phyloP scores from a whole-genome alignment of 2,113 vertebrate genomes.

The Amphiprion percula region DNA sequence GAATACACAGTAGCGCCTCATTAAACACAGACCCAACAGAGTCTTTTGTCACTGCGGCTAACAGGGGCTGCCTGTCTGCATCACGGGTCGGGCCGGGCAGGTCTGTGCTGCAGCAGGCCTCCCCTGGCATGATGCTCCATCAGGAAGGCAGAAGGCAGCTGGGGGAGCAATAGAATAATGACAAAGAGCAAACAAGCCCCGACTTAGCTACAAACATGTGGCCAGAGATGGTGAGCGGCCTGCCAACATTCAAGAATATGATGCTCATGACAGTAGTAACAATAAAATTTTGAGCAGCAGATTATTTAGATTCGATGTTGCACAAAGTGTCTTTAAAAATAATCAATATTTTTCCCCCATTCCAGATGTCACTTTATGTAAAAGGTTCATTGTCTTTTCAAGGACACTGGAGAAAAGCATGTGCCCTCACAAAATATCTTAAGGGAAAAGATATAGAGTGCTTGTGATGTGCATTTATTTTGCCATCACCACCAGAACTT shows the following conservation, averaged over 20 bases:
- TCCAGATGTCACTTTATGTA: constrained; percentile 6
- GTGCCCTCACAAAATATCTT: background rate
- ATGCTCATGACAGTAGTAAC: background rate
- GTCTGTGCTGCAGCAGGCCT: constrained; percentile 40
- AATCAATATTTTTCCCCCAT: background rate
- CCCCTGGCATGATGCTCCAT: constrained; percentile 51
- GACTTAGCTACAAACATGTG: constrained; percentile 25
- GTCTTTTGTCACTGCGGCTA: constrained; percentile 75
- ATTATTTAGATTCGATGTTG: background rate
- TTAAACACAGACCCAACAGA: constrained; percentile 73
- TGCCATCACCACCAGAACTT: background rate
- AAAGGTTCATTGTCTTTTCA: constrained; percentile 12
- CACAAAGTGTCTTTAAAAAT: background rate
- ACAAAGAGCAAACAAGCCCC: constrained; percentile 19
- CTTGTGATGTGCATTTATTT: background rate
- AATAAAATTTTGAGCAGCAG: background rate
- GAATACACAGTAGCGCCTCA: constrained; percentile 76
- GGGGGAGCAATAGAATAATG: constrained; percentile 24
- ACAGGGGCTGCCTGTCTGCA: constrained; percentile 70
- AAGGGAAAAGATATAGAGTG: background rate
- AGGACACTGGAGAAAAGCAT: constrained; percentile 2
- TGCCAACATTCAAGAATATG: background rate
- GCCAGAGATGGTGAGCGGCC: background rate
- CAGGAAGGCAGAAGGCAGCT: constrained; percentile 50
- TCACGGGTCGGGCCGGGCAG: constrained; percentile 41